Percentiles rank a stretch among this genome's conserved stretches.
Evolutionary conservation across 2,113 vertebrate genomes (phyloP).

Genomic region (Chloroceryle aenea): DNA sequence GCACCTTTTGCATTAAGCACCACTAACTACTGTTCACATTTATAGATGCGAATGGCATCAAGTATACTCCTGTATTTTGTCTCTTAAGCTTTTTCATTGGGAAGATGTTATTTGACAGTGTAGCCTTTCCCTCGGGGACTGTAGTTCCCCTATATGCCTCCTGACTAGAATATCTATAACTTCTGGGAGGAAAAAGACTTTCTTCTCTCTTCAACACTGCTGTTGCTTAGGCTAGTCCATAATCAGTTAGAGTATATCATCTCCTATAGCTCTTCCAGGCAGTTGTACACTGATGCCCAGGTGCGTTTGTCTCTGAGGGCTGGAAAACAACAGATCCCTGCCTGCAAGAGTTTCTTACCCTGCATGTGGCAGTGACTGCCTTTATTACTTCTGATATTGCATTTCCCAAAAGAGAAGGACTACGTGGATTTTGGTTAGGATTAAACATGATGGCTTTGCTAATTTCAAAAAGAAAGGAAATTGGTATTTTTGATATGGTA

Average conservation of each 20-base stretch:
- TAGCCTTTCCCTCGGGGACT: background rate
- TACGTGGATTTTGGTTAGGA: background rate
- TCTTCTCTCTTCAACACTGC: background rate
- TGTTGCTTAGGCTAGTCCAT: background rate
- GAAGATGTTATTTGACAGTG: background rate
- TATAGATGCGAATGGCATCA: background rate
- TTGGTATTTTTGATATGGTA: no score
- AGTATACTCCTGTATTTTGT: background rate
- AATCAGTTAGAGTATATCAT: rapidly evolving
- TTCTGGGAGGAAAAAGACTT: background rate
- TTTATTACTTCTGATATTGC: background rate
- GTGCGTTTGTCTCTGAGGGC: background rate
- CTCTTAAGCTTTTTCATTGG: background rate
- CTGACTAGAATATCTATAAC: background rate
- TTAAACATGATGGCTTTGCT: background rate
- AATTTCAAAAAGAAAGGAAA: background rate
- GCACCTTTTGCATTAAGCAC: background rate
- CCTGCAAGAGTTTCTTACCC: background rate
- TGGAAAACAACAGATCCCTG: rapidly evolving
- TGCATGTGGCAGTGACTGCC: rapidly evolving
- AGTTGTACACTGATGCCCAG: background rate
- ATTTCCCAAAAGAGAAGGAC: rapidly evolving
- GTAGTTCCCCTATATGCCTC: background rate
- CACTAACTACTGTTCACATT: rapidly evolving
- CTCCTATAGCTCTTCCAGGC: background rate